Evolutionary conservation across 30 jellyfish, hydroid and myxozoan species (phyloP).

Genomic region (Turritopsis rubra): DNA sequence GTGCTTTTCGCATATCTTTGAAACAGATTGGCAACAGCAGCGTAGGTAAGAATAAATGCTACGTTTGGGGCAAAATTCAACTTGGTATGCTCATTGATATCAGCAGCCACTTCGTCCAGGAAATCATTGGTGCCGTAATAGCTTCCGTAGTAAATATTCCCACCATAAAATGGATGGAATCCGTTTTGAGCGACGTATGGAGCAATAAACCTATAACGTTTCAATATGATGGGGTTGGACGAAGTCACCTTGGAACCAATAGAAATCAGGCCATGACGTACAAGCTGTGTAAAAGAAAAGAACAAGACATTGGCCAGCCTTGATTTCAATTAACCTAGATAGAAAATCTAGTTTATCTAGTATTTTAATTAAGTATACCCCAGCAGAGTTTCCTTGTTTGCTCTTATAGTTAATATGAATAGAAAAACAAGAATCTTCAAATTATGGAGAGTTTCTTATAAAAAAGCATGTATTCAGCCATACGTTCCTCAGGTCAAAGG

Average conservation of each 20-base stretch:
- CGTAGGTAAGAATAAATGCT: neutral
- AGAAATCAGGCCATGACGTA: neutral
- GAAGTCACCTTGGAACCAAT: neutral
- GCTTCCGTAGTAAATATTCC: neutral
- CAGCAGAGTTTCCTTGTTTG: no score
- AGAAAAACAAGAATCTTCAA: no score
- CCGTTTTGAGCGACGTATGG: neutral
- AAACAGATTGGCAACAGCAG: neutral
- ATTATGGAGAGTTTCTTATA: no score
- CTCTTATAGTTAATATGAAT: no score
- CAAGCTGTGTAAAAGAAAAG: neutral
- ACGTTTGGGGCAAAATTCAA: neutral
- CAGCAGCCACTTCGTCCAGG: neutral
- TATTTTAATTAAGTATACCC: no score
- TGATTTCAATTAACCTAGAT: no score
- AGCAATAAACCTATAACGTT: neutral
- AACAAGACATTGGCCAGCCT: no score
- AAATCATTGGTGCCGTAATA: neutral
- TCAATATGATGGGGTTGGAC: neutral
- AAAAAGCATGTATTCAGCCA: no score
- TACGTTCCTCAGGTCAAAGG: no score
- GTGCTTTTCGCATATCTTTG: neutral
- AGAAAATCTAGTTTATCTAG: no score
- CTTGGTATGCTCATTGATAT: neutral
- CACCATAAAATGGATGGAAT: neutral